Percentiles rank a stretch among this genome's conserved stretches.
Evolutionary conservation across 2,888 invertebrate genomes (phyloP).

Genomic region (Micoletzkya japonica): DNA sequence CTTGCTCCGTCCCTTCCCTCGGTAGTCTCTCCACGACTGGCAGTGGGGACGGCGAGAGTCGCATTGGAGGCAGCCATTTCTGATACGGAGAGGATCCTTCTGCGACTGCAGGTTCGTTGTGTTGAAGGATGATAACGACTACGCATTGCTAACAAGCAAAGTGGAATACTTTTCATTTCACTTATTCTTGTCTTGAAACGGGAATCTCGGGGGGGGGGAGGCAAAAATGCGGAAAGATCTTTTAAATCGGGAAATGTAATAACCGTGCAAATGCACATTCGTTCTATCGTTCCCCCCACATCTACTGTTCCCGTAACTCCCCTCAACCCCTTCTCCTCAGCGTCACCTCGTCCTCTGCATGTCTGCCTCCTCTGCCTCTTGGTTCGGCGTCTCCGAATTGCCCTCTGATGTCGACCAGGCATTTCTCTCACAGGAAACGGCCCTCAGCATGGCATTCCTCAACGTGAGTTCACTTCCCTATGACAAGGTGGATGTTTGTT

Average conservation of each 20-base stretch:
- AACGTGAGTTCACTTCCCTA: constrained; percentile 14
- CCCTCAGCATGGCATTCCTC: constrained; percentile 19
- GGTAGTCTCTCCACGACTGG: constrained; percentile 8
- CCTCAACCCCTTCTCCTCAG: too few species aligned
- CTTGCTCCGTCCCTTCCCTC: constrained; percentile 5
- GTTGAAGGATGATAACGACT: too few species aligned
- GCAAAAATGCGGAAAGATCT: too few species aligned
- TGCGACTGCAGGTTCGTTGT: constrained; percentile 9
- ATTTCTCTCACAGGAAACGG: constrained; percentile 19
- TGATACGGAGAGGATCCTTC: constrained; percentile 14
- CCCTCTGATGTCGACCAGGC: constrained; percentile 14
- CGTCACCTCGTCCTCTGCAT: constrained; percentile 19
- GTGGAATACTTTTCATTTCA: too few species aligned
- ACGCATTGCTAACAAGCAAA: too few species aligned
- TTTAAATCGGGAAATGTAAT: background rate
- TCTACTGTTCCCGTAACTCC: background rate
- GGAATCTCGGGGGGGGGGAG: too few species aligned
- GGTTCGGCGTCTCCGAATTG: constrained; percentile 16
- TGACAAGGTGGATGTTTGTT: too few species aligned
- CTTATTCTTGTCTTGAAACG: too few species aligned
- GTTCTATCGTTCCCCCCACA: background rate
- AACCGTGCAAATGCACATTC: background rate
- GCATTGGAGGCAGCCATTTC: constrained; percentile 9
- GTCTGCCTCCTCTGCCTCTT: constrained; percentile 17
- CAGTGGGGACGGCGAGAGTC: background rate